Evolutionary conservation across 1,140 invertebrate genomes (phyloP), one percentile per base, ranked within the genome.

Genomic region (Drosophila setifemur): DNA sequence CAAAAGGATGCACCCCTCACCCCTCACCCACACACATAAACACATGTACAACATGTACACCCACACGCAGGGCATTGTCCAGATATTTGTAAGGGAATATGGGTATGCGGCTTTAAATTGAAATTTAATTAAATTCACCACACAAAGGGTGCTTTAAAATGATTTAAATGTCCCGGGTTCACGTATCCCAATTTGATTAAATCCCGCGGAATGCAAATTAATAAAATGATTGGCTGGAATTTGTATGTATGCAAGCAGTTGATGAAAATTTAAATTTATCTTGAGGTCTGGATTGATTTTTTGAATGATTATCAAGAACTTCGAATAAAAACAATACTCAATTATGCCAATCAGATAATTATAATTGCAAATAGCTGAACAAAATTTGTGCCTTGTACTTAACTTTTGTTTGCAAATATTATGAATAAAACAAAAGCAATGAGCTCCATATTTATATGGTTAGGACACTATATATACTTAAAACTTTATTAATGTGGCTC

Each of bases 1-100:
- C 48, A 49, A 69, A 79, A 53, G 40, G 58, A 57, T 47, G 57
- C 58, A 25, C 18, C 33, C 53, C 53, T 55, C 54, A 25, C 29
- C 45, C n/a, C n/a, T n/a, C 37, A 14, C 14, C 12, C 35, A 31
- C 31, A 4, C 42, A 21, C 23, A 26, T 18, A 31, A 12, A 9
- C 19, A 35, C 28, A 12, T 2, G 11, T 12, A 21, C 39, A n/a
- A 19, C 6, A 37, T n/a, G n/a, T n/a, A n/a, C 29, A 14, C 6
- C n/a, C 33, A 25, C 11, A 44, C 12, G 5, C 19, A 44, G 28
- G 28, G 12, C 61, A 39, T 49, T 64, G 58, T 66, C 33, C 43
- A n/a, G 25, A 21, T 25, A 49, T 31, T 64, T 64, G 61, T 19
- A 49, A 49, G 5, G 57, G 7, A 49, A 63, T 12, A 40, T 25